Evolutionary conservation across 2,113 vertebrate genomes (phyloP).

Genomic region (Drymodes brunneopygia): DNA sequence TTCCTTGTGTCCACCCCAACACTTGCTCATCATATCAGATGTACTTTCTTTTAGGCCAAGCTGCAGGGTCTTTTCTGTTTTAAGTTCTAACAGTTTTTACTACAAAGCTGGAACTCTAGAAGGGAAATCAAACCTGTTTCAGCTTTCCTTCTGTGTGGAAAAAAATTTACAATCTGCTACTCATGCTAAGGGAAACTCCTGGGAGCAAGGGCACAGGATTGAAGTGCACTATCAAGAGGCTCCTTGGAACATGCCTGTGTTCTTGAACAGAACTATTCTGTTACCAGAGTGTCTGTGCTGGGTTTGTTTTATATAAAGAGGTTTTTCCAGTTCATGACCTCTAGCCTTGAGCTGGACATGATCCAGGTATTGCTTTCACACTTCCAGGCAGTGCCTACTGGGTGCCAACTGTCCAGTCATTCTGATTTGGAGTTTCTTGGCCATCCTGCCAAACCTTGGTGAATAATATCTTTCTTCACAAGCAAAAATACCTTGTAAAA

Average conservation of each 20-base stretch:
- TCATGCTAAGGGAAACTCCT: neutral
- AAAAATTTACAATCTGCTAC: neutral
- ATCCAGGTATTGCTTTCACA: neutral
- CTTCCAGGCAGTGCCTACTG: neutral
- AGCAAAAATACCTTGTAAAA: neutral
- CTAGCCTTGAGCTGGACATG: neutral
- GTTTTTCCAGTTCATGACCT: neutral
- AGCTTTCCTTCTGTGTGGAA: neutral
- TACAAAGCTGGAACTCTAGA: neutral
- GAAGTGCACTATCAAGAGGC: neutral
- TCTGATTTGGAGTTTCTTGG: neutral
- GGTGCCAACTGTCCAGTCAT: neutral
- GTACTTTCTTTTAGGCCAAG: neutral
- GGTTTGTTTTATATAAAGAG: neutral
- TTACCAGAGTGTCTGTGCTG: neutral
- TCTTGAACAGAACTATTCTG: neutral
- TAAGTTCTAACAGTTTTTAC: neutral
- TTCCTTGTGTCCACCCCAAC: neutral
- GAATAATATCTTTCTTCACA: fast-evolving
- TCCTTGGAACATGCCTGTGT: neutral
- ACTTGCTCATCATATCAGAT: neutral
- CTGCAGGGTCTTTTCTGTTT: neutral
- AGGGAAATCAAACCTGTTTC: neutral
- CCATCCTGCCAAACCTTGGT: neutral
- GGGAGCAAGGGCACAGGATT: neutral